Evolutionary conservation across 2,113 vertebrate genomes (phyloP), one percentile per base, ranked within the genome.

Genomic region (Orthonyx spaldingii): DNA sequence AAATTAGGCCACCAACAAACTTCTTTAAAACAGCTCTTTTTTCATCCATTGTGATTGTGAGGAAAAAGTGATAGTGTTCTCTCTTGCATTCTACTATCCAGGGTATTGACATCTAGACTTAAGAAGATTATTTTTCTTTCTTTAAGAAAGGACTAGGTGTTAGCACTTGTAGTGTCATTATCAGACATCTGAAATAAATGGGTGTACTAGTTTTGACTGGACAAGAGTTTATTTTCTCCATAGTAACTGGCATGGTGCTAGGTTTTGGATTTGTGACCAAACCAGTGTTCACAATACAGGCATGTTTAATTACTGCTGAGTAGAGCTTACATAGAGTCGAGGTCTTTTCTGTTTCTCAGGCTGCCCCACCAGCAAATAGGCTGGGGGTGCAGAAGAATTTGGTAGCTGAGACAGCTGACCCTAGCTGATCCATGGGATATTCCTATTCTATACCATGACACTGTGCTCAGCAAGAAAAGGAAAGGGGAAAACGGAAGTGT

Each of bases 321-420:
- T 21, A 46, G 41, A 35, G 42, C 49, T 84, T 32, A 47, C 22
- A 30, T 26, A 72, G 57, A 21, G 6, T 17, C 41, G 33, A 56
- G 50, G 32, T 22, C 16, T 74, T 37, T 82, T 65, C 21, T 82
- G 3, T 23, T 84, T 61, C 46, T 69, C 55, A 76, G 47, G 41
- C 35, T 42, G 26, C 22, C 22, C 20, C 4, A 21, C 23, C 46
- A 59, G n/a, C 0, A 4, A 16, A 19, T 3, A 1, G 0, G 39
- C 28, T 61, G 47, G 16, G 27, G 16, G 7, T 26, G 30, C 21
- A 49, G 16, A 22, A 75, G 22, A 66, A 59, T 27, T 6, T 39
- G 30, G 44, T 6, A 59, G 53, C 13, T 5, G 3, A 30, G 53
- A 42, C 49, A 60, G 57, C 77, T 71, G 52, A 61, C 13, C 13